A percentile compares a stretch with the other conserved stretches of the same genome.
Conservation (phyloP, 2,113 vertebrate genomes). For the Anhinga anhinga region DNA sequence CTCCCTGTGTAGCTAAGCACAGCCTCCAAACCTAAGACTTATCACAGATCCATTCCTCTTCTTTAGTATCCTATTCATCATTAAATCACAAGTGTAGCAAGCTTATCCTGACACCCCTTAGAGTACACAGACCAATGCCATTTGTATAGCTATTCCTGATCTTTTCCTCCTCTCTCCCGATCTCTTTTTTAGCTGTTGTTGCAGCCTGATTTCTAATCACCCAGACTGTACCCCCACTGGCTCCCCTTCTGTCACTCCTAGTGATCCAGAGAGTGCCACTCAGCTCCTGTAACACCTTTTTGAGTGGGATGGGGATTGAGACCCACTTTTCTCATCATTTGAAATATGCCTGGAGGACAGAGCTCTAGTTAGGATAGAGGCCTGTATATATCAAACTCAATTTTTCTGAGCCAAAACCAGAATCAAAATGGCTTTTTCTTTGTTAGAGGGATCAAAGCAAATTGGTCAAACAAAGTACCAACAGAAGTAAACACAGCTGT, state of each 20-base stretch:
- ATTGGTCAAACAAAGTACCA: slow-evolving; percentile 19
- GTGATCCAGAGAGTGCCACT: neutral
- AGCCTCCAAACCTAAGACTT: neutral
- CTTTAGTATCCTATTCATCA: neutral
- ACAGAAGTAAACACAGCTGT: slow-evolving; percentile 18
- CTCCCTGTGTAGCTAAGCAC: neutral
- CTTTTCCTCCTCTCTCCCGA: neutral
- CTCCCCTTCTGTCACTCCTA: neutral
- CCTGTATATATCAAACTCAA: neutral
- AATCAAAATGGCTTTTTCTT: neutral
- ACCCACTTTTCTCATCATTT: neutral
- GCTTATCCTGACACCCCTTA: neutral
- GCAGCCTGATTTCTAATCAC: neutral
- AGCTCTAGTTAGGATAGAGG: neutral
- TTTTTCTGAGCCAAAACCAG: neutral
- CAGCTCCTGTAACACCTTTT: neutral
- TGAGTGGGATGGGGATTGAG: neutral
- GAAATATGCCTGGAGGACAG: neutral
- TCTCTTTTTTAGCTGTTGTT: neutral
- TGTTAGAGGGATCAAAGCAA: slow-evolving; percentile 1
- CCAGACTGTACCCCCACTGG: no score
- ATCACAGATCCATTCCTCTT: neutral
- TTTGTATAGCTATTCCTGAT: neutral
- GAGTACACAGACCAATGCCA: neutral
- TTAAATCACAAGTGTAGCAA: neutral